Percentiles rank a stretch among this genome's conserved stretches.
Conservation (phyloP, 2,888 invertebrate genomes). For the Gortyna flavago region DNA sequence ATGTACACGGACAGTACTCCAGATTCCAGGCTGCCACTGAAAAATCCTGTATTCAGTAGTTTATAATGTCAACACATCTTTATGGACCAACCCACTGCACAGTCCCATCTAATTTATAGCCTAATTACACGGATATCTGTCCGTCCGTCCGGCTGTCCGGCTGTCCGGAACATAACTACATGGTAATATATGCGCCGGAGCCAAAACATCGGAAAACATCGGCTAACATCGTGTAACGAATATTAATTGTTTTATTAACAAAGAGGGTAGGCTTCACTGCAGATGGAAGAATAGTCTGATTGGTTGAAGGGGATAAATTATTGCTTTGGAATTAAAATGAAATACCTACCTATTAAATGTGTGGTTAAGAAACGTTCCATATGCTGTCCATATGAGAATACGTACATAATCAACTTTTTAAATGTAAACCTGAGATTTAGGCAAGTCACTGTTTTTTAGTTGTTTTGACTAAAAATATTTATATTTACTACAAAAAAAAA, state of each 20-base stretch:
- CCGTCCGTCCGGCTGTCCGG: conserved; percentile 55
- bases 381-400: too few species aligned
- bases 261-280: conserved; percentile 3
- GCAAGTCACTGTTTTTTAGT: too few species aligned
- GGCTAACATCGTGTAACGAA: conserved; percentile 72
- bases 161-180: conserved; percentile 35
- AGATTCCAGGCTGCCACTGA: background rate
- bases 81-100: background rate
- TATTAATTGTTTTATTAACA: conserved; percentile 66
- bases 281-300: conserved; percentile 26
- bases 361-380: too few species aligned
- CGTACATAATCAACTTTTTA: too few species aligned
- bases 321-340: conserved; percentile 1
- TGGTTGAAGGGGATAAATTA: conserved; percentile 1
- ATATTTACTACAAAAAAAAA: too few species aligned
- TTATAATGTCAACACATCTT: background rate
- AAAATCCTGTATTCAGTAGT: background rate
- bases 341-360: background rate
- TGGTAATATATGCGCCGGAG: conserved; percentile 71
- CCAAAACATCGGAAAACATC: conserved; percentile 73
- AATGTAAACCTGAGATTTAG: too few species aligned
- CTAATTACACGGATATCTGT: conserved; percentile 81
- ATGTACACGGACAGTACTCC: too few species aligned
- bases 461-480: too few species aligned
- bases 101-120: conserved; percentile 78